Base-by-base conservation (phyloP, 2,888 invertebrate species). In the Anthophora plumipes region DNA sequence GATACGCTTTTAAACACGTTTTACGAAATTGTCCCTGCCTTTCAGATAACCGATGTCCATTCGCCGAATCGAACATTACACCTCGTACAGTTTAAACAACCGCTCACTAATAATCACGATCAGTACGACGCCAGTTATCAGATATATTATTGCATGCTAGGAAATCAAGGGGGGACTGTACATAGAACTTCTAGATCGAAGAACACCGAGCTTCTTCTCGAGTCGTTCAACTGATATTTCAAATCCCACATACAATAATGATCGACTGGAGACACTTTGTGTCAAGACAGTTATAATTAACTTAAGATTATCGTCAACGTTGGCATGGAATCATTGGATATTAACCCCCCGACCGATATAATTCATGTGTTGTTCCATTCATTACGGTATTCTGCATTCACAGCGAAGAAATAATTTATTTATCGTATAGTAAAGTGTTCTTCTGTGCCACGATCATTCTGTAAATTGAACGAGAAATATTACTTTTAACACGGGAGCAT, bases 61-160 rank as follows among this genome's bases (percentile, higher is more conserved):
- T 57, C 41, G 50, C 25, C 43, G 63, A 85, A 88, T 88, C 81
- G 73, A 76, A 70, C 81, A 72, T n/a, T n/a, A 67, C 66, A 80
- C 71, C 61, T 64, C 68, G 54, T 48, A 64, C 68, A 83, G 79
- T 83, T 82, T 82, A 82, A 88, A 87, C 82, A 81, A 82, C 83
- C 72, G 71, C 78, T 81, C 77, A 83, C 82, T 88, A 89, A 88
- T 82, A 77, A 54, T 70, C 80, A 57, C 59, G 50, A 11, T 52
- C 41, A 31, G 80, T 57, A 50, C 61, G 63, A 71, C 50, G 52
- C 39, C 55, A 57, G 61, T 82, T 85, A 86, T 85, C 84, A 72
- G 66, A 78, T 85, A 81, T 79, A 79, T 70, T 61, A 31, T 31
- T 20, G 54, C 55, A 41, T 43, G 69, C 11, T 31, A 11, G 22